Evolutionary conservation across 2,888 invertebrate genomes (phyloP).

Genomic region (Morinoia aosen): DNA sequence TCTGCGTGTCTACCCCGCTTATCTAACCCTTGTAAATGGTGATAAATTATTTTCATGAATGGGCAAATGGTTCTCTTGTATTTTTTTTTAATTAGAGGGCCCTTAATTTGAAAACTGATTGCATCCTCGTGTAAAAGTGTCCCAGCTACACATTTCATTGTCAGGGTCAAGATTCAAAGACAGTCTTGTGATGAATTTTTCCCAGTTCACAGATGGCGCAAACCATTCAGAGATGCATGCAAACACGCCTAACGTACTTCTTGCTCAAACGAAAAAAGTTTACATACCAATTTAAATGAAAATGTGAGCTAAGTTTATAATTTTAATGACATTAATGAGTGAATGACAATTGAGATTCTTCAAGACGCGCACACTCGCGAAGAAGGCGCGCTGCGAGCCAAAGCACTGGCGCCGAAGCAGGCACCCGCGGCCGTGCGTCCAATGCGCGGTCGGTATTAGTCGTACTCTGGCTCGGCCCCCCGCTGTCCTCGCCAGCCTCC

Average conservation of each 20-base stretch:
- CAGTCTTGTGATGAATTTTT: neutral
- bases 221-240: neutral
- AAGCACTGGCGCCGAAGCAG: neutral
- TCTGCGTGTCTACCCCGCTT: neutral
- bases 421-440: neutral
- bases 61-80: neutral
- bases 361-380: neutral
- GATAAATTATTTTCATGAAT: neutral
- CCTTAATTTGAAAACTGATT: neutral
- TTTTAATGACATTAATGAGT: neutral
- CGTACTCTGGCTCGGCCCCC: conserved; percentile 39
- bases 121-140: neutral
- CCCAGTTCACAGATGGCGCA: neutral
- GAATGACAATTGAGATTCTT: neutral
- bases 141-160: neutral
- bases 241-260: neutral
- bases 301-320: neutral
- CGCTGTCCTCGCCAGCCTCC: conserved; percentile 51
- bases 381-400: neutral
- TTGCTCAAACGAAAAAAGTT: neutral
- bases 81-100: neutral
- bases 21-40: neutral
- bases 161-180: neutral
- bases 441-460: conserved; percentile 23
- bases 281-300: neutral